These are phyloP conservation scores for Aphaenogaster rudis DNA, from an alignment of 1,140 invertebrate genomes.

Conservation along the genomic window DNA sequence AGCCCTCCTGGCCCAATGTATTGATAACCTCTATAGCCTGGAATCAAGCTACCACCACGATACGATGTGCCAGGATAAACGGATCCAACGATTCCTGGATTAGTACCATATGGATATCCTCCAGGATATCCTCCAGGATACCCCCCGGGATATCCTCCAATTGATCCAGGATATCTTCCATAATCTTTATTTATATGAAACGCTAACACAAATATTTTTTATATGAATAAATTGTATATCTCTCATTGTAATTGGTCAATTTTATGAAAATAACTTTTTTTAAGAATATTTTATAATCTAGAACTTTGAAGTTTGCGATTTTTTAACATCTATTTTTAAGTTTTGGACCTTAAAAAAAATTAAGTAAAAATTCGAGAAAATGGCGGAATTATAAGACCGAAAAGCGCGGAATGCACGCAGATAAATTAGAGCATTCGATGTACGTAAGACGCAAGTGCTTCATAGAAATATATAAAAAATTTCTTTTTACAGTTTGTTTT, in stretches of 20 bases:
- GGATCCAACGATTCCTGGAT: conserved; percentile 62
- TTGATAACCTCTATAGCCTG: conserved; percentile 73
- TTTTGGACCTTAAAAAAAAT: neutral
- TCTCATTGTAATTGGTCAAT: neutral
- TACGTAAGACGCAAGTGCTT: neutral
- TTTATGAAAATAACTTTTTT: neutral
- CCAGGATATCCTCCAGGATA: conserved; percentile 68
- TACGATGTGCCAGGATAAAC: conserved; percentile 72
- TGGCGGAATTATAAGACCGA: neutral
- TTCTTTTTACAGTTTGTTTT: neutral
- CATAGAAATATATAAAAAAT: neutral
- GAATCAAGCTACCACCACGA: conserved; percentile 64
- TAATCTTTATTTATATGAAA: conserved; percentile 77
- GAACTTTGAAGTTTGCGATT: neutral
- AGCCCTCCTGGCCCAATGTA: conserved; percentile 56
- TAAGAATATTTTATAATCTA: neutral
- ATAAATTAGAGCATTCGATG: neutral
- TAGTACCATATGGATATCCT: conserved; percentile 63
- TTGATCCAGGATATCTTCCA: conserved; percentile 69
- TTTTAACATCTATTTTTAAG: neutral
- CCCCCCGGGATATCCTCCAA: conserved; percentile 64
- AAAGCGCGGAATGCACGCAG: neutral
- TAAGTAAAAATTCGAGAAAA: neutral
- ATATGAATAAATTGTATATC: conserved; percentile 18
- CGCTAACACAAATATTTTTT: conserved; percentile 59